Evolutionary conservation across 1,140 invertebrate species (phyloP).

Genomic region (Atta colombica): DNA sequence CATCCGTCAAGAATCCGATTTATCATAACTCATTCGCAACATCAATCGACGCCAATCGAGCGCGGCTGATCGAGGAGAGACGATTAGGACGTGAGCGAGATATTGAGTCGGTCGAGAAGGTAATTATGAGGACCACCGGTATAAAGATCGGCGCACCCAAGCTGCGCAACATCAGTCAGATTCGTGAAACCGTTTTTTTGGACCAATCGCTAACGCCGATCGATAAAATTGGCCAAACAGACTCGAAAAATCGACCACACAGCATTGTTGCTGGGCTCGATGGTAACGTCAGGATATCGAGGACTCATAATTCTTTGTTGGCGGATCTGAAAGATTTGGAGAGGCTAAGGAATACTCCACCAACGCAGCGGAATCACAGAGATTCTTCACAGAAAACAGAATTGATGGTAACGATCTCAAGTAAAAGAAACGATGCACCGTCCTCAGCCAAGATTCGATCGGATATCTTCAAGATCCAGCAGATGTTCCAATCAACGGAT

Average conservation of each 20-base stretch:
- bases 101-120: slow-evolving; percentile 78
- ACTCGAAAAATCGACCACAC: slow-evolving; percentile 53
- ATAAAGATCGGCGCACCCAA: slow-evolving; percentile 79
- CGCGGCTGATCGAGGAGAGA: slow-evolving; percentile 78
- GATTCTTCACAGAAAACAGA: background rate
- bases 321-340: slow-evolving; percentile 82
- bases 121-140: slow-evolving; percentile 75
- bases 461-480: slow-evolving; percentile 76
- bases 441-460: slow-evolving; percentile 78
- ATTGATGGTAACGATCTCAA: slow-evolving; percentile 11
- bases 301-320: slow-evolving; percentile 73
- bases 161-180: slow-evolving; percentile 82
- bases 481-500: slow-evolving; percentile 75
- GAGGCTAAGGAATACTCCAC: slow-evolving; percentile 78
- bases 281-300: slow-evolving; percentile 17
- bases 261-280: slow-evolving; percentile 54
- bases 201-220: slow-evolving; percentile 65
- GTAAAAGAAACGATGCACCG: slow-evolving; percentile 49
- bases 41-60: slow-evolving; percentile 77
- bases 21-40: slow-evolving; percentile 60
- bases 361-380: slow-evolving; percentile 69
- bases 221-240: slow-evolving; percentile 51
- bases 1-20: slow-evolving; percentile 46
- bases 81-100: slow-evolving; percentile 77
- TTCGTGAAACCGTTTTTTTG: slow-evolving; percentile 79